phyloP scores from a whole-genome alignment of 2,797 vertebrate genomes.

The Myotis findleyi region DNA sequence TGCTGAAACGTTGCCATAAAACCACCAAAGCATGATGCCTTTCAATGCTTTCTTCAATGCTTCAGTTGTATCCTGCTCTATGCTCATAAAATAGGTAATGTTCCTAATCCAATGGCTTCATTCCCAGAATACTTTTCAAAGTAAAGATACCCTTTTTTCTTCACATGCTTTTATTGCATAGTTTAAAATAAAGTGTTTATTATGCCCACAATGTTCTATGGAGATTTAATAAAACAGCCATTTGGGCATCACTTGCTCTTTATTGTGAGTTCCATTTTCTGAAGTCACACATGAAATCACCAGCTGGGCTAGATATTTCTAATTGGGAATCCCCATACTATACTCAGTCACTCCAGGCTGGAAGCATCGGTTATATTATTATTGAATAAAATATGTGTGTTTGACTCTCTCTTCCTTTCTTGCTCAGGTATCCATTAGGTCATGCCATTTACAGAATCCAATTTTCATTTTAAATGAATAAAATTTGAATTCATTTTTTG shows the following conservation, averaged over 20 bases:
- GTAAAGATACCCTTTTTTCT: neutral
- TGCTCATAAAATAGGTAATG: neutral
- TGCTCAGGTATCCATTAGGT: neutral
- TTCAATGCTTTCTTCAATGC: neutral
- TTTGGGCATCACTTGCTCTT: neutral
- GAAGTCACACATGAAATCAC: neutral
- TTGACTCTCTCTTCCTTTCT: neutral
- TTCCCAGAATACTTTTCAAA: neutral
- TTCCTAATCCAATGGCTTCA: neutral
- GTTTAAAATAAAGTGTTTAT: neutral
- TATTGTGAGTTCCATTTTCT: neutral
- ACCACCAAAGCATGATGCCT: neutral
- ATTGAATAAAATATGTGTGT: neutral
- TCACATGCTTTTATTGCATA: neutral
- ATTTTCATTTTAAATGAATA: neutral
- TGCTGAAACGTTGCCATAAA: conserved; percentile 12
- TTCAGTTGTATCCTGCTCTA: neutral
- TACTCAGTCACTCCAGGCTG: neutral
- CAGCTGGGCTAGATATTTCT: neutral
- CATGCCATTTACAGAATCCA: neutral
- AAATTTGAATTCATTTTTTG: neutral
- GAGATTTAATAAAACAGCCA: neutral
- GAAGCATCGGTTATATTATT: neutral
- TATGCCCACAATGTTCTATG: too few relatives aligned
- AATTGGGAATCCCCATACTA: neutral